Evolutionary conservation across 2,797 vertebrate species (phyloP).

Genomic region (Pangasius macronema): DNA sequence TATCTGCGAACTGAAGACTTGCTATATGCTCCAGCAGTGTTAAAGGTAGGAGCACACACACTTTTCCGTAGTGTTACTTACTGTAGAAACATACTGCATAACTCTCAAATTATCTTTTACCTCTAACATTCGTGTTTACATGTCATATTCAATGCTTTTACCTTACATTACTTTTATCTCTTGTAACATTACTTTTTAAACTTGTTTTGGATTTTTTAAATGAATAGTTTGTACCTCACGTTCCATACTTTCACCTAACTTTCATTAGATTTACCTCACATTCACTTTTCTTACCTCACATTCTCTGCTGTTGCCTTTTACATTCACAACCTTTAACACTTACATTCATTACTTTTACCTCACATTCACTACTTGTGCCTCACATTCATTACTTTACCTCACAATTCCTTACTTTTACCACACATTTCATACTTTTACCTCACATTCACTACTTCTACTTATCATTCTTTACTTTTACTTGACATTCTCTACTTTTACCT

Average conservation of each 20-base stretch:
- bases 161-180: not conserved
- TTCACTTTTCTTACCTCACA: not conserved
- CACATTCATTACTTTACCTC: not conserved
- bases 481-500: not conserved
- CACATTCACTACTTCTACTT: not conserved
- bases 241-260: not conserved
- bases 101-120: not conserved
- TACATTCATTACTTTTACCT: not conserved
- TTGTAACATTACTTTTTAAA: not conserved
- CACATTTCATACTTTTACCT: not conserved
- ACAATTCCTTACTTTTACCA: too few relatives aligned
- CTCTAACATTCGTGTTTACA: not conserved
- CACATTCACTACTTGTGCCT: not conserved
- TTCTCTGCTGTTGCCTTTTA: not conserved
- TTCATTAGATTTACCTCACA: not conserved
- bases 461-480: not conserved
- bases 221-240: not conserved
- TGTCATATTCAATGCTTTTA: not conserved
- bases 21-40: slow-evolving; percentile 86
- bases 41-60: slow-evolving; percentile 80
- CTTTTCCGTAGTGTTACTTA: not conserved
- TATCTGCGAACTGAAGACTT: slow-evolving; percentile 90
- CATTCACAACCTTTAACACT: not conserved
- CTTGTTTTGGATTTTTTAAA: not conserved
- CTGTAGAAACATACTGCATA: not conserved